Evolutionary conservation across 2,797 vertebrate genomes (phyloP).

Genomic region (Lagocephalus sceleratus): DNA sequence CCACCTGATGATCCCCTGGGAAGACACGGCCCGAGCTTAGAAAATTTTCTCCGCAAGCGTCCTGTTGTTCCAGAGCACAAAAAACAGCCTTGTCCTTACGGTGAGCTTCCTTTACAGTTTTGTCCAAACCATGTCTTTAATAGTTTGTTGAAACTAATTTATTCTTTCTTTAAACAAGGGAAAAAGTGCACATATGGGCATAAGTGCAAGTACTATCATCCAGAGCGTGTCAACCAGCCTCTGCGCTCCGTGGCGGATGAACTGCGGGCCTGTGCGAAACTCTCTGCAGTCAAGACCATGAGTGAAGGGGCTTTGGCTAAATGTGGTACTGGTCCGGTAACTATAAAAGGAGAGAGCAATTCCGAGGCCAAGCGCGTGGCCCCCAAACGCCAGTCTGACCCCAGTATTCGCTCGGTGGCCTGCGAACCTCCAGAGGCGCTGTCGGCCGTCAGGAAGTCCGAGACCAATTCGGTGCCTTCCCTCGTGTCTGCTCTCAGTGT

Average conservation of each 20-base stretch:
- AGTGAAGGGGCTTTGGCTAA: constrained; percentile 93
- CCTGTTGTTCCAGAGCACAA: constrained; percentile 97
- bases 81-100: constrained; percentile 98
- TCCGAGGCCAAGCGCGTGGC: constrained; percentile 92
- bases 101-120: constrained; percentile 72
- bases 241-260: constrained; percentile 96
- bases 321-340: constrained; percentile 78
- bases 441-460: constrained; percentile 85
- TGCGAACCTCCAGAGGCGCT: constrained; percentile 90
- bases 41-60: constrained; percentile 96
- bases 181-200: constrained; percentile 99
- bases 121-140: background rate
- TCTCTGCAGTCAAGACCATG: constrained; percentile 98
- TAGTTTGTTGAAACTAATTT: constrained; percentile 15
- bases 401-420: constrained; percentile 92
- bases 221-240: constrained; percentile 95
- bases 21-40: constrained; percentile 95
- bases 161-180: constrained; percentile 74
- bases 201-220: constrained; percentile 99
- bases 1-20: constrained; percentile 97
- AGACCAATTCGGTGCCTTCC: constrained; percentile 95
- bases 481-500: constrained; percentile 97
- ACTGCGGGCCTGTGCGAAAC: constrained; percentile 95
- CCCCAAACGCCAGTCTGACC: constrained; percentile 96
- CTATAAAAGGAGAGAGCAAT: constrained; percentile 80